A percentile compares a stretch with the other conserved stretches of the same genome.
These are phyloP conservation scores for Macrostomum lignano DNA, from an alignment of 1,140 invertebrate genomes.

Conservation along the genomic window DNA sequence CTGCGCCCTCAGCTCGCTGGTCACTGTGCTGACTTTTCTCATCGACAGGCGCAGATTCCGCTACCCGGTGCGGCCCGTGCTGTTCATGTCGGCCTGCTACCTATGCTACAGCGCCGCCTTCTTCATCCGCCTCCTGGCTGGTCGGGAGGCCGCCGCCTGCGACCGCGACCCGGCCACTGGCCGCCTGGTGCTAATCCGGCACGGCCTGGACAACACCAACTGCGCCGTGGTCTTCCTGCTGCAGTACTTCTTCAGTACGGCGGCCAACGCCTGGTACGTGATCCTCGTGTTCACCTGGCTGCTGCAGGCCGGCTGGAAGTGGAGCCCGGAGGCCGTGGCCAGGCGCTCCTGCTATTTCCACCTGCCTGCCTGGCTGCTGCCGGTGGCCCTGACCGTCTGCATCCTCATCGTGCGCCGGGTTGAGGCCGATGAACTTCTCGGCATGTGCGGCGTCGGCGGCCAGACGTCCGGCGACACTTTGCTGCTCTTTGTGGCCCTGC, in stretches of 20 bases:
- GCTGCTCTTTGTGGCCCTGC: constrained; percentile 30
- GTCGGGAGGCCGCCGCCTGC: constrained; percentile 32
- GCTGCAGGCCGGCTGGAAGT: constrained; percentile 48
- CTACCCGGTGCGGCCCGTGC: constrained; percentile 85
- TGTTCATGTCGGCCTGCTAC: constrained; percentile 86
- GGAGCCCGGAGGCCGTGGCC: constrained; percentile 58
- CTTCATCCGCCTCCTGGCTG: constrained; percentile 46
- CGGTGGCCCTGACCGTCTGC: constrained; percentile 52
- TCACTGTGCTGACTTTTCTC: constrained; percentile 26
- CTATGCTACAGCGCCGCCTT: constrained; percentile 69
- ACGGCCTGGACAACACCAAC: constrained; percentile 46
- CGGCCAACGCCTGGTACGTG: constrained; percentile 56
- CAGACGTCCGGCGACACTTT: constrained; percentile 43
- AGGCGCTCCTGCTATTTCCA: constrained; percentile 48
- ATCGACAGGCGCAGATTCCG: constrained; percentile 49
- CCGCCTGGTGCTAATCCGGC: constrained; percentile 36
- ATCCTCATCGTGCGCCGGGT: constrained; percentile 49
- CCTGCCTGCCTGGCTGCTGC: constrained; percentile 53
- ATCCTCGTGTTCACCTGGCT: constrained; percentile 50
- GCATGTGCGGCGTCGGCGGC: constrained; percentile 62
- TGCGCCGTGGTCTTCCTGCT: constrained; percentile 59
- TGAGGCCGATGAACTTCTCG: constrained; percentile 42
- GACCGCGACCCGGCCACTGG: constrained; percentile 35
- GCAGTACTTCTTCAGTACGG: constrained; percentile 59
- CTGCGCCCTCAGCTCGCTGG: constrained; percentile 21